Base-by-base conservation (phyloP, 2,888 invertebrate species). In the Mesochorus sp. region DNA sequence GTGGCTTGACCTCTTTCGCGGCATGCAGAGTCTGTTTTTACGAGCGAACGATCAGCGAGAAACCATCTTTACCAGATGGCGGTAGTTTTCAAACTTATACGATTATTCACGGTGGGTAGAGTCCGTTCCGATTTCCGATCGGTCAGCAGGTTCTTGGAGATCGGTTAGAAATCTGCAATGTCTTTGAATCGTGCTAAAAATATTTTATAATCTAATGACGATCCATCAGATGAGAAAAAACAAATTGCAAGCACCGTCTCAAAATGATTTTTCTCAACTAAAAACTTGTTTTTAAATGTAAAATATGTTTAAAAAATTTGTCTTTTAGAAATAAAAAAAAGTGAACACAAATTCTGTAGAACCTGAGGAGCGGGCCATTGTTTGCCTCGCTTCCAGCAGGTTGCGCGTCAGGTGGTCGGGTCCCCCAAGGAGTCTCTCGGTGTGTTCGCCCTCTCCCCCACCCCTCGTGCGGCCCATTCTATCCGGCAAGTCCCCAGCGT, bases 361-460 rank as follows among this genome's bases (percentile, higher is more conserved):
- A 10, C n/a, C 10, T 4, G 39, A 42, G 19, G 39, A 51, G 34
- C 12, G 3, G n/a, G 21, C 24, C 3, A 21, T 5, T 55, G 78
- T 83, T 84, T 71, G 49, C 21, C 2, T 44, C 61, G 72, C 57
- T 61, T 72, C 86, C 87, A 85, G 80, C 84, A 87, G 87, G 85
- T 86, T 80, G 87, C 87, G 86, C 85, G 79, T 82, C 86, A 86
- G 85, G 85, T 84, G 84, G 85, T 84, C 80, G 71, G 55, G 39
- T 57, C 49, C 62, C 76, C 76, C 42, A 8, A 37, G 31, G 64
- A 68, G 67, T 17, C 68, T 39, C 14, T 21, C 3, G n/a, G 17
- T n/a, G 51, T 53, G 51, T 37, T 34, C 44, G 37, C 8, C 42
- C 34, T 44, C 76, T 49, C 39, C 39, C 12, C 53, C 44, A 19